Conservation (phyloP, 2,888 invertebrate species). For the Dexiosoma caninum region DNA sequence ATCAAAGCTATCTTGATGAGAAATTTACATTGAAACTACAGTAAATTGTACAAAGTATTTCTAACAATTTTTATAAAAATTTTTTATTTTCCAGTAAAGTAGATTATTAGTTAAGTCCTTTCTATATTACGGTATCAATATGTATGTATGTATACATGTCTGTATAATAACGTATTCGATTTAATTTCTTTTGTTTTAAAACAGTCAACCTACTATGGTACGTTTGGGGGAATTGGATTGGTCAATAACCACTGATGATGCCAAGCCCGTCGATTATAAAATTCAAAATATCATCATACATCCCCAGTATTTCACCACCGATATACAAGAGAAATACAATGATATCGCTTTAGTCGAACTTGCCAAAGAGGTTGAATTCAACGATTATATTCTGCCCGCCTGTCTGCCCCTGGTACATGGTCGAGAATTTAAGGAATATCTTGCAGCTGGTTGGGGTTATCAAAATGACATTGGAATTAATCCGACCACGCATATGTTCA, state of each 20-base stretch:
- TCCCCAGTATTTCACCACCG: conserved; percentile 75
- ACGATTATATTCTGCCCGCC: conserved; percentile 77
- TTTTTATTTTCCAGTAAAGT: too few relatives aligned
- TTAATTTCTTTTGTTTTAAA: conserved; percentile 17
- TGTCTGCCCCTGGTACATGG: conserved; percentile 75
- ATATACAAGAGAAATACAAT: conserved; percentile 76
- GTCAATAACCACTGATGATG: conserved; percentile 69
- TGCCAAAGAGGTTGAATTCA: conserved; percentile 72
- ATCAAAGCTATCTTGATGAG: too few relatives aligned
- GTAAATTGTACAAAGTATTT: too few relatives aligned
- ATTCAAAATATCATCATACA: conserved; percentile 74
- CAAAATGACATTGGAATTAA: conserved; percentile 69
- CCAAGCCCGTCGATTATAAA: conserved; percentile 70
- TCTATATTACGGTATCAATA: too few relatives aligned
- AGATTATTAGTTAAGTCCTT: too few relatives aligned
- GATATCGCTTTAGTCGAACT: conserved; percentile 80
- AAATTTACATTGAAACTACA: too few relatives aligned
- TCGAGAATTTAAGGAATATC: conserved; percentile 68
- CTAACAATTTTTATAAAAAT: too few relatives aligned
- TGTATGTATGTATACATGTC: too few relatives aligned
- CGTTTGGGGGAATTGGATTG: conserved; percentile 76
- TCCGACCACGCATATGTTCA: conserved; percentile 77
- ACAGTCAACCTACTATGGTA: conserved; percentile 68
- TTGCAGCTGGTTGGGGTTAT: conserved; percentile 79
- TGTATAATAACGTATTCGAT: too few relatives aligned